phyloP scores from a whole-genome alignment of 2,888 invertebrate species.

The Sphaeridia pumilis region DNA sequence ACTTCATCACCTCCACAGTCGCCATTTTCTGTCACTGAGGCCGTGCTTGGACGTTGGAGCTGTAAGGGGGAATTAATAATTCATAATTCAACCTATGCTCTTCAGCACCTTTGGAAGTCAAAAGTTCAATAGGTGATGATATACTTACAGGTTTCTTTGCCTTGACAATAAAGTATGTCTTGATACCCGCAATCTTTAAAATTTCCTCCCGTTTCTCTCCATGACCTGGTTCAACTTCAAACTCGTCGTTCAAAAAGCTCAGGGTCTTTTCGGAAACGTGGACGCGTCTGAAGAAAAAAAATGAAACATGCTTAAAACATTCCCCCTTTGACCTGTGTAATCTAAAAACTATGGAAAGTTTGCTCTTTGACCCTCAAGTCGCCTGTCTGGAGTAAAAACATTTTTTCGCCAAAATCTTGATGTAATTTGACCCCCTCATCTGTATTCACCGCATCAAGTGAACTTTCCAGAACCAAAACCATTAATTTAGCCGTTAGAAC shows the following conservation, averaged over 20 bases:
- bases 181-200: constrained; percentile 71
- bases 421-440: too few species aligned
- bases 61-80: constrained; percentile 12
- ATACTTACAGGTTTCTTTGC: constrained; percentile 58
- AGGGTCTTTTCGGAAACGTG: constrained; percentile 87
- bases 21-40: constrained; percentile 30
- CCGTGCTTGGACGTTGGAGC: constrained; percentile 23
- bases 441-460: too few species aligned
- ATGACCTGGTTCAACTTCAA: constrained; percentile 76
- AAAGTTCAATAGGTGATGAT: neutral
- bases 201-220: constrained; percentile 88
- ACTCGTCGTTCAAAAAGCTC: constrained; percentile 73
- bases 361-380: too few species aligned
- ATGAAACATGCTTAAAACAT: too few species aligned
- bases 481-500: too few species aligned
- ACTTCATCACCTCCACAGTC: constrained; percentile 28
- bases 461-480: too few species aligned
- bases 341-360: too few species aligned
- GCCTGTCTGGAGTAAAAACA: too few species aligned
- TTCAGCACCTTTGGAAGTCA: too few species aligned
- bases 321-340: too few species aligned
- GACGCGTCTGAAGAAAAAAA: constrained; percentile 54
- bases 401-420: too few species aligned
- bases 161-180: constrained; percentile 80
- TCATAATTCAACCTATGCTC: neutral